Base-by-base conservation (phyloP, 2,113 vertebrate genomes). In the Terrapene triunguis region DNA sequence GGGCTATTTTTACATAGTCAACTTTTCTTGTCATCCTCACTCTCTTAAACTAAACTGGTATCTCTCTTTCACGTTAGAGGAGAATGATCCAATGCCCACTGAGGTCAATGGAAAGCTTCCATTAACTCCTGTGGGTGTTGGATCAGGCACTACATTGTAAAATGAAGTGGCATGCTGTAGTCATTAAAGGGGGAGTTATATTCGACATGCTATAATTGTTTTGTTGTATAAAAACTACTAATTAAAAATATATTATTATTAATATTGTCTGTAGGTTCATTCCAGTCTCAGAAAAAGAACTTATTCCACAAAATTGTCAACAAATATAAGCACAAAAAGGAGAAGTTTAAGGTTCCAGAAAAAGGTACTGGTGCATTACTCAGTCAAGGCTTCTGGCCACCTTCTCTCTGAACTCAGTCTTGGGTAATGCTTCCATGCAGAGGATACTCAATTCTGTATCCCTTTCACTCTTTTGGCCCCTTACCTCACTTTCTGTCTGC, bases 271-370 rank as follows among this genome's bases (percentile, higher is more conserved):
- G 94, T 98, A 99, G 99, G 99, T 98, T 97, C 99, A 99, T 99
- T 99, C 98, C 98, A 99, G 99, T 99, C 99, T 99, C 98, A 99
- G 99, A 98, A 99, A 99, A 99, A 99, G 98, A 99, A 99, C 98
- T 98, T 99, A 98, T 99, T 99, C 99, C 98, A 99, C 99, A 99
- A 99, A 99, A 99, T 99, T 99, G 98, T 99, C 98, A 99, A 98
- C 99, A 99, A 99, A 99, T 99, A 98, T 98, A 99, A 99, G 98
- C 98, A 99, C 98, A 99, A 98, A 99, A 99, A 99, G 99, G 98
- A 99, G 98, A 99, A 99, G 98, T 97, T 98, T 98, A 98, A 98
- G 99, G 98, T 98, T 98, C 98, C 97, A 95, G 99, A 99, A 95
- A 98, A 99, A 99, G 99, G 99, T 99, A 98, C 96, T 96, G 96